Percentiles rank a stretch among this genome's conserved stretches.
Conservation (phyloP, 2,113 vertebrate species). For the Petaurus breviceps region DNA sequence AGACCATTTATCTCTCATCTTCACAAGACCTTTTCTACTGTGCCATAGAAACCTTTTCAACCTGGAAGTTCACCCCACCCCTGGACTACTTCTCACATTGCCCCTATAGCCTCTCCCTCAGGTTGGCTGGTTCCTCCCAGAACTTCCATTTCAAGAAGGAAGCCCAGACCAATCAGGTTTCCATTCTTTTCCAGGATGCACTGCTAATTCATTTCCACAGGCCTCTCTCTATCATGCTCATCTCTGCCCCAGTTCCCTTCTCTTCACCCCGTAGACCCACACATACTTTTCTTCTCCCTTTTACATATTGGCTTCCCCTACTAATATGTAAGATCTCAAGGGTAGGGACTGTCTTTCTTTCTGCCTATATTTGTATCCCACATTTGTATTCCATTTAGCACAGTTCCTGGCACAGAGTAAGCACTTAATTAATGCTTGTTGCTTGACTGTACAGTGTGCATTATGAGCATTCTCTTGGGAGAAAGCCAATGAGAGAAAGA, state of each 20-base stretch:
- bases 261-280: background rate
- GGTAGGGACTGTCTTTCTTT: background rate
- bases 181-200: background rate
- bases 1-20: no score
- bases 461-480: background rate
- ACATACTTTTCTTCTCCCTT: fast-evolving
- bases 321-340: background rate
- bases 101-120: no score
- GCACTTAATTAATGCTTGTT: background rate
- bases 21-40: no score
- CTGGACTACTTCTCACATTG: no score
- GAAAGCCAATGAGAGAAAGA: background rate
- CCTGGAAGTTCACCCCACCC: no score
- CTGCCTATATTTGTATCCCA: background rate
- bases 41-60: no score
- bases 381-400: no score
- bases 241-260: background rate
- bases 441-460: background rate
- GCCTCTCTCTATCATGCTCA: background rate
- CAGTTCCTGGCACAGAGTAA: background rate
- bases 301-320: no score
- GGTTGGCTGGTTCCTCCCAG: background rate
- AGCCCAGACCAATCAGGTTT: background rate
- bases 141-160: background rate
- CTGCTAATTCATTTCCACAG: background rate